These are phyloP conservation scores for Folsomia manolachei DNA, from an alignment of 2,888 invertebrate genomes.

Conservation along the genomic window DNA sequence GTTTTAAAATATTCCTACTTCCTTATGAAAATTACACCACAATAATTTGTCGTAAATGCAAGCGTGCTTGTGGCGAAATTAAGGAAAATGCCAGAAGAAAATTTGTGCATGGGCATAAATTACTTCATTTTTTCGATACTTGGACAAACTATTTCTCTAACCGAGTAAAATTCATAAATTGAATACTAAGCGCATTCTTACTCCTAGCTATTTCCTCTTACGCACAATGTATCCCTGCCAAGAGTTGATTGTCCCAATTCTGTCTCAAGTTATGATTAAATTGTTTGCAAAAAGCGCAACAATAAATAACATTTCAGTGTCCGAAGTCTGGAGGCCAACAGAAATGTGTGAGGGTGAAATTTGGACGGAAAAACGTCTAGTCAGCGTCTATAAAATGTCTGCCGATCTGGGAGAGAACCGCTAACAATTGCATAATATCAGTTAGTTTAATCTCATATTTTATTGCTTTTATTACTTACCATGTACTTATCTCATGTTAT, in stretches of 20 bases:
- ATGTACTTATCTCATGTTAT: background rate
- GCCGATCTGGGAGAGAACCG: background rate
- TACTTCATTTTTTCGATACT: too few species aligned
- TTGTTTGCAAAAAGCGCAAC: background rate
- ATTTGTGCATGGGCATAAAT: too few species aligned
- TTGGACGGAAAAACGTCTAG: slow-evolving; percentile 5
- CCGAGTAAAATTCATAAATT: too few species aligned
- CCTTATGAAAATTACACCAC: too few species aligned
- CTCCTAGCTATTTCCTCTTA: too few species aligned
- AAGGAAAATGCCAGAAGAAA: too few species aligned
- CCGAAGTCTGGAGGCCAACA: slow-evolving; percentile 5
- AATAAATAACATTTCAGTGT: background rate
- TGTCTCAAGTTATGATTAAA: background rate
- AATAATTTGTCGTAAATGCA: too few species aligned
- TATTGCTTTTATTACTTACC: background rate
- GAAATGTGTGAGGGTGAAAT: background rate
- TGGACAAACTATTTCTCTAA: too few species aligned
- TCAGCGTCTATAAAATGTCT: background rate
- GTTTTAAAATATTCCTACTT: too few species aligned
- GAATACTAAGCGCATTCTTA: too few species aligned
- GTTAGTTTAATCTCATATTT: background rate
- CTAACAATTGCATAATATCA: slow-evolving; percentile 3
- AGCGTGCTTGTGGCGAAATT: too few species aligned
- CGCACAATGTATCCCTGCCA: too few species aligned
- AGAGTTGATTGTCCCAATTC: background rate